Evolutionary conservation across 2,797 vertebrate species (phyloP), one percentile per base, ranked within the genome.

Genomic region (Argya squamiceps): DNA sequence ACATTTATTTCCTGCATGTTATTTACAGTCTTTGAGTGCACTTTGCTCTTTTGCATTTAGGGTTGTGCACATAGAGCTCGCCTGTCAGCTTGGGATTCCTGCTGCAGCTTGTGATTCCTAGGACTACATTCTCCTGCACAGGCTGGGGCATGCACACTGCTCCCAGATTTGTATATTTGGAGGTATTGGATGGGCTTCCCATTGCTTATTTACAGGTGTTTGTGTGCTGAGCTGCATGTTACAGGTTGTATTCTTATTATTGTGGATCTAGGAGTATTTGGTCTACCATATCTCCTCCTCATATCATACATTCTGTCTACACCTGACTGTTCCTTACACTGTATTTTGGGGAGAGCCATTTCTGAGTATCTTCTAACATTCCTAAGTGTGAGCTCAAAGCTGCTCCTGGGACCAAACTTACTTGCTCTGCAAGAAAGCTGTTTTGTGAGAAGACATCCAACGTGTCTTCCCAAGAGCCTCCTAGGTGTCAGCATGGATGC

Each of bases 31-130:
- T 78, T 41, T 58, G 73, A 63, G 58, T 60, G 29, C 1, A 44
- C 29, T 88, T 85, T 81, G 21, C 47, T 76, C 13, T 14, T 34
- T 84, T 84, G 36, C 18, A 39, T 11, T 53, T 58, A 15, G 23
- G 34, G 8, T 39, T 65, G 4, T 71, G 37, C 26, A 27, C 0
- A 0, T 29, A 36, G 36, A 93, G 24, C 15, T 2, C 15, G 9
- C 37, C n/a, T 49, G 23, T 60, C 34, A 74, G 16, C 3, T 30
- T 69, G 56, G 46, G 44, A 52, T 74, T 74, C 29, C 27, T 56
- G 4, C 34, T 80, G 46, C 52, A 82, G 16, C 6, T 49, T 71
- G 50, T 9, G 22, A 32, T 37, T 88, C 18, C 29, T 34, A 6
- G 24, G n/a, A 44, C 27, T 79, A 26, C 63, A 0, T 64, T 85